Base-by-base conservation (phyloP, 2,888 invertebrate genomes). In the Mayetiola destructor region DNA sequence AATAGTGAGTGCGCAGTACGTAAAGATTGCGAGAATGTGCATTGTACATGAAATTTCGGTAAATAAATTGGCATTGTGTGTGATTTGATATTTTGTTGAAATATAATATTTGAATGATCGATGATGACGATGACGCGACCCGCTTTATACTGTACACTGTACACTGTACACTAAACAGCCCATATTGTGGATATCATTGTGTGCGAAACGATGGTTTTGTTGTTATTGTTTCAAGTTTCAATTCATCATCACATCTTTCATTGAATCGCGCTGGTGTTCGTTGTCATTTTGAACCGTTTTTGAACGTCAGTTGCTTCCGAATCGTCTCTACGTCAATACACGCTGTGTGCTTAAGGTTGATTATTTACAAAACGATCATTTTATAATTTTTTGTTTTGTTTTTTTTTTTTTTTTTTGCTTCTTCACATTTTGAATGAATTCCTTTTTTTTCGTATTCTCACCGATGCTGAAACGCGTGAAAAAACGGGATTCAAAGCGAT, bases 161-260 rank as follows among this genome's bases (percentile, higher is more conserved):
- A n/a, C n/a, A n/a, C n/a, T n/a, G n/a, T n/a, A n/a, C n/a, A n/a
- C n/a, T n/a, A n/a, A n/a, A n/a, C n/a, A n/a, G n/a, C n/a, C n/a
- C n/a, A n/a, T n/a, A n/a, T n/a, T n/a, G n/a, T n/a, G n/a, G n/a
- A n/a, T 42, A 42, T 42, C 23, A 23, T 23, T 42, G 42, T 48
- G 48, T 48, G 48, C 16, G 48, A 23, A 16, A n/a, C n/a, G n/a
- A 20, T 42, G 9, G 21, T 8, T 20, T 23, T n/a, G 16, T 48
- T 6, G 2, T 27, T 27, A 3, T 16, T 48, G 9, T 10, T 23
- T 21, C 12, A 4, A 23, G 21, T 10, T 23, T 48, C 27, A 6
- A 27, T 48, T 27, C 29, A 27, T 48, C n/a, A n/a, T 48, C 29
- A 48, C 27, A 27, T 48, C 48, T 48, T 48, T 48, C 48, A 48